Base-by-base conservation (phyloP, 2,113 vertebrate species). In the Myocastor coypus region DNA sequence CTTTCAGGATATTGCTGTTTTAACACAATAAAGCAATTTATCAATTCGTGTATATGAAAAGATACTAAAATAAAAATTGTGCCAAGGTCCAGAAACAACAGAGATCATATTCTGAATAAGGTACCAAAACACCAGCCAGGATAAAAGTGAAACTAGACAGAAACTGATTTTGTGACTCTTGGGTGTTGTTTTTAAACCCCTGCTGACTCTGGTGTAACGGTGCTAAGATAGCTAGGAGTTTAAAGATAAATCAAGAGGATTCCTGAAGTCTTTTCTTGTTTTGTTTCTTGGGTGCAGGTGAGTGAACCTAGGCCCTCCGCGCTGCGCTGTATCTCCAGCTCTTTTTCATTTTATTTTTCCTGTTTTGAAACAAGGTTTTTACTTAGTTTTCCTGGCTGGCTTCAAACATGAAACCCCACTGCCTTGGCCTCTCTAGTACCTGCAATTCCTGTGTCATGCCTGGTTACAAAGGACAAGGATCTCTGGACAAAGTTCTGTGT, bases 21-120 rank as follows among this genome's bases (percentile, higher is more conserved):
- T 78, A 52, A 63, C 40, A 42, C 26, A 94, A 46, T 83, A 63
- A 91, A 93, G n/a, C 55, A 66, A 91, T 1, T 89, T 81, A 89
- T 92, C 89, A 37, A 32, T 34, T 17, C 78, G 57, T 19, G 83
- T 17, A 88, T 17, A 34, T 61, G 83, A 83, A 5, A 68, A 90
- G 75, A 77, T 50, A 28, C n/a, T 82, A 87, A 83, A 73, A 87
- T 16, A 77, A 66, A 94, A 84, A 66, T 77, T 95, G 73, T 83
- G 20, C 61, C 61, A 46, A 83, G 32, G 28, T 17, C 22, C 69
- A 46, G 81, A 92, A 71, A 83, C 46, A 68, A 26, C 17, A 87
- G 82, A 90, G 34, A 78, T 84, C 34, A 55, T 37, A 28, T 75
- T 88, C 24, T 7, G 84, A 83, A 68, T 64, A 8, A 82, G 42